Evolutionary conservation across 2,797 vertebrate species (phyloP).

Genomic region (Hippocampus kuda): DNA sequence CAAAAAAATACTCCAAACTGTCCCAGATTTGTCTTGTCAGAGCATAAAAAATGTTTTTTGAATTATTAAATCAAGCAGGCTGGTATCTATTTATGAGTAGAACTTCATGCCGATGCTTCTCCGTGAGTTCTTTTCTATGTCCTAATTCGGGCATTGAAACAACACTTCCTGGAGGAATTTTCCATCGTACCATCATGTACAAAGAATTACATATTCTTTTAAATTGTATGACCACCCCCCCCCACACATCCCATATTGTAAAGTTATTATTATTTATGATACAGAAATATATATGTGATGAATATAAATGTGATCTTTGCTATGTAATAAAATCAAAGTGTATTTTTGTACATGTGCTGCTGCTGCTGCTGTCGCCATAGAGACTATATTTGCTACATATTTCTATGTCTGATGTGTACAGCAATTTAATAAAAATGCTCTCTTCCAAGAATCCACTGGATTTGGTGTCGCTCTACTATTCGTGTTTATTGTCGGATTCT

Average conservation of each 20-base stretch:
- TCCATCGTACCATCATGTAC: conserved; percentile 29
- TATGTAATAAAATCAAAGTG: conserved; percentile 62
- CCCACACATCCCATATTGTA: conserved; percentile 55
- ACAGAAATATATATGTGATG: conserved; percentile 70
- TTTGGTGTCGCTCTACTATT: neutral
- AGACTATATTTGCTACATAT: conserved; percentile 62
- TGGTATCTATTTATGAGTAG: neutral
- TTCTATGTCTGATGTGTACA: conserved; percentile 4
- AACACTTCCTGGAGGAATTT: neutral
- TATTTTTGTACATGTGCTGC: conserved; percentile 89
- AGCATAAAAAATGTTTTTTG: neutral
- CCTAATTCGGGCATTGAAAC: neutral
- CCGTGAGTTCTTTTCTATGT: neutral
- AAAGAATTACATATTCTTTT: neutral
- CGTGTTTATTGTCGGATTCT: neutral
- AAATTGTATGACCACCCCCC: conserved; percentile 44
- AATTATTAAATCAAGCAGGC: neutral
- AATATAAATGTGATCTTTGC: conserved; percentile 60
- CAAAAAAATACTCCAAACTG: too few species aligned
- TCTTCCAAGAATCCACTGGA: neutral
- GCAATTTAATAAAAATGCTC: neutral
- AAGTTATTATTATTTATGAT: conserved; percentile 78
- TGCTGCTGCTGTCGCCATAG: conserved; percentile 73
- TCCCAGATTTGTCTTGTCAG: neutral
- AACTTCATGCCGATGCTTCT: neutral